Evolutionary conservation across 1,140 invertebrate genomes (phyloP).

Genomic region (Heliconius nattereri): DNA sequence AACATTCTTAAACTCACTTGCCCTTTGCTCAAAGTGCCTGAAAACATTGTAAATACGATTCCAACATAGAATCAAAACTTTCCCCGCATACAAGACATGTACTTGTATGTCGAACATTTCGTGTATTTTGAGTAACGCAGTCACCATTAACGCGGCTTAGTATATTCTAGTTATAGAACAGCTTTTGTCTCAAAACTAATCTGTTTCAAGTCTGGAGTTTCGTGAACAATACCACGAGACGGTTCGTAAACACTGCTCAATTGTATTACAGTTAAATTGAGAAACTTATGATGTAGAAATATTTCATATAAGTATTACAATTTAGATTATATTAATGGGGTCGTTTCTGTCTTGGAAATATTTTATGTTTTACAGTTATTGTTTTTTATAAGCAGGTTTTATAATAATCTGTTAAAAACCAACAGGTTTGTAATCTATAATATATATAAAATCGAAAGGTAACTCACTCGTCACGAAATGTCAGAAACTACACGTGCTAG

Average conservation of each 20-base stretch:
- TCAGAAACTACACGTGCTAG: too few species aligned
- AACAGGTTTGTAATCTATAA: too few species aligned
- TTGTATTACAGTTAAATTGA: background rate
- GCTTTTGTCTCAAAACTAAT: slow-evolving; percentile 37
- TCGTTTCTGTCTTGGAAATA: too few species aligned
- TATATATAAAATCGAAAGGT: too few species aligned
- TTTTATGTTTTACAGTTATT: too few species aligned
- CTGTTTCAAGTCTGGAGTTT: slow-evolving; percentile 25
- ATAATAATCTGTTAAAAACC: too few species aligned
- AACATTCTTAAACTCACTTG: background rate
- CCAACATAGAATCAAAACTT: background rate
- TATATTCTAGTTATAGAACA: slow-evolving; percentile 32
- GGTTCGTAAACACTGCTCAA: background rate
- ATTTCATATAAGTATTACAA: background rate
- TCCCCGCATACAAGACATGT: background rate
- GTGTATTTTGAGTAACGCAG: slow-evolving; percentile 8
- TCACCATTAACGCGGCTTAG: slow-evolving; percentile 26
- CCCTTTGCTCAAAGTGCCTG: background rate
- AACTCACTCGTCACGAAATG: too few species aligned
- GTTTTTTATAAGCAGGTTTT: too few species aligned
- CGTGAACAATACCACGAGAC: slow-evolving; percentile 22
- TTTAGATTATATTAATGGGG: too few species aligned
- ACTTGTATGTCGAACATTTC: slow-evolving; percentile 1
- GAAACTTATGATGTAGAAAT: background rate
- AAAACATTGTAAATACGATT: background rate